Base-by-base conservation (phyloP, 1,140 invertebrate genomes). In the Fopius arisanus region DNA sequence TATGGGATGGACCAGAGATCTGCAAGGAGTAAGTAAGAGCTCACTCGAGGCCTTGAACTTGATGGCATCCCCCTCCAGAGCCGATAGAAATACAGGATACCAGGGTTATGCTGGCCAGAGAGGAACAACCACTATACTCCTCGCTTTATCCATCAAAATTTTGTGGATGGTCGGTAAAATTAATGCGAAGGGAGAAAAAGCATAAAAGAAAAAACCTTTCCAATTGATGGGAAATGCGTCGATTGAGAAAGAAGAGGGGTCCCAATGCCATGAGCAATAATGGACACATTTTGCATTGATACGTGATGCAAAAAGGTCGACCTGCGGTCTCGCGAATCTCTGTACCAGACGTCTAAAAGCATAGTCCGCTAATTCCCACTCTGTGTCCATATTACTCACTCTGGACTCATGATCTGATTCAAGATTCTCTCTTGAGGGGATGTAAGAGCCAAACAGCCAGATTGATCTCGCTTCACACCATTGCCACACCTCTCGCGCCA, bases 251-350 rank as follows among this genome's bases (percentile, higher is more conserved):
- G 76, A 68, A 1, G 70, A 62, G 10, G 78, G 77, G 28, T 80
- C 79, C 68, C 62, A 71, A 29, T 76, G 66, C 82, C 80, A 82
- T 7, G 82, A 80, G 28, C 78, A 72, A 70, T 74, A 83, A n/a
- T n/a, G n/a, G n/a, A n/a, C n/a, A n/a, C n/a, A n/a, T n/a, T n/a
- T n/a, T n/a, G n/a, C n/a, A n/a, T n/a, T n/a, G n/a, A n/a, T n/a
- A n/a, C n/a, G n/a, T n/a, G n/a, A n/a, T n/a, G n/a, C n/a, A n/a
- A n/a, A n/a, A n/a, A n/a, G n/a, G n/a, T n/a, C n/a, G n/a, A n/a
- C n/a, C n/a, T n/a, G n/a, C n/a, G n/a, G n/a, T n/a, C n/a, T n/a
- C n/a, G n/a, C n/a, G n/a, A n/a, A n/a, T n/a, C n/a, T n/a, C n/a
- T n/a, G n/a, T n/a, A n/a, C n/a, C n/a, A n/a, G n/a, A n/a, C n/a